A percentile compares a stretch with the other conserved stretches of the same genome.
phyloP scores from a whole-genome alignment of 2,113 vertebrate genomes.

The Dasypus novemcinctus region DNA sequence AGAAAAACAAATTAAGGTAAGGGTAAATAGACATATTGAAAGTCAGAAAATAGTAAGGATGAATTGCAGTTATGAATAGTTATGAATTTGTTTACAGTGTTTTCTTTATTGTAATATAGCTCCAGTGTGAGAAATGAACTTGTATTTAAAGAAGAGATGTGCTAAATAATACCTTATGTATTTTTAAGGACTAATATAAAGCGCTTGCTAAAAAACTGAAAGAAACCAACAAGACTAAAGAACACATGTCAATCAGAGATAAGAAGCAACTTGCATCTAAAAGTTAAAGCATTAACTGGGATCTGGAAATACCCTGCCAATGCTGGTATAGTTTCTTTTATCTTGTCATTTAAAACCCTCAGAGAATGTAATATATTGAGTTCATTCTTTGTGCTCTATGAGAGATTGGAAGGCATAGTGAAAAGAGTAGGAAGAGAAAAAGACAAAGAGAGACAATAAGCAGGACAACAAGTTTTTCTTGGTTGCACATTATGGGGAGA shows the following conservation, averaged over 20 bases:
- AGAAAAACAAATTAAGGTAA: background rate
- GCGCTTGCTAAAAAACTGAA: background rate
- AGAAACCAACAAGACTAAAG: constrained; percentile 11
- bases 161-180: background rate
- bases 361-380: constrained; percentile 43
- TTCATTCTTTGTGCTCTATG: constrained; percentile 40
- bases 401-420: background rate
- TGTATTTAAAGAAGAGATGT: background rate
- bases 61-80: background rate
- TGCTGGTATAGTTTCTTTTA: constrained; percentile 41
- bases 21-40: background rate
- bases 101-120: background rate
- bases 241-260: constrained; percentile 44
- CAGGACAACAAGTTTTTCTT: background rate
- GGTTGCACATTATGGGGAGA: background rate
- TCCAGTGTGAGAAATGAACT: background rate
- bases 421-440: background rate
- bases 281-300: constrained; percentile 68
- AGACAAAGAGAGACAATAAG: background rate
- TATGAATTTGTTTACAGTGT: accelerated
- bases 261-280: constrained; percentile 48
- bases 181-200: constrained; percentile 12
- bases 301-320: constrained; percentile 48
- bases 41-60: background rate
- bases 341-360: constrained; percentile 69